A percentile compares a stretch with the other conserved stretches of the same genome.
phyloP scores from a whole-genome alignment of 2,888 invertebrate genomes.

The Hyposoter didymator region DNA sequence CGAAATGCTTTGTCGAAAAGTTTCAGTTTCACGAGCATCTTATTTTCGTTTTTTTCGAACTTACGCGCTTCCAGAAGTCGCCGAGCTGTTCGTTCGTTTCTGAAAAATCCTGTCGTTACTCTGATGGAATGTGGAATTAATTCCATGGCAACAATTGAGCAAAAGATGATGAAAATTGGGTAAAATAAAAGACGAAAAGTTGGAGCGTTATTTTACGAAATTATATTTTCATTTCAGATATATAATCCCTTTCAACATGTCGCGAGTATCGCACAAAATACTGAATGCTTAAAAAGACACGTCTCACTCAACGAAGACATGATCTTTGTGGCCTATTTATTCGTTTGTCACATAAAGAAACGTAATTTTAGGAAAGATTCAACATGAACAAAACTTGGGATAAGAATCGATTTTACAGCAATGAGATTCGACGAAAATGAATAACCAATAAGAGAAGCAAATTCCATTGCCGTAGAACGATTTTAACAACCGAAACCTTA shows the following conservation, averaged over 20 bases:
- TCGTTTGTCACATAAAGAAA: slow-evolving; percentile 13
- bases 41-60: too few species aligned
- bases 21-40: too few species aligned
- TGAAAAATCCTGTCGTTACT: too few species aligned
- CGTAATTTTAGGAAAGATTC: slow-evolving; percentile 24
- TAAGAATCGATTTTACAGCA: slow-evolving; percentile 34
- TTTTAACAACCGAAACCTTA: slow-evolving; percentile 47
- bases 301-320: slow-evolving; percentile 19
- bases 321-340: slow-evolving; percentile 17
- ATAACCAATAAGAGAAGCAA: slow-evolving; percentile 29
- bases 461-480: slow-evolving; percentile 38
- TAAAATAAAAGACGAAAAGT: slow-evolving; percentile 27
- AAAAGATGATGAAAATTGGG: background rate
- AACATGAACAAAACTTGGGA: slow-evolving; percentile 18
- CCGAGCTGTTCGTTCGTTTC: too few species aligned
- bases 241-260: slow-evolving; percentile 61
- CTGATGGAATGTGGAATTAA: background rate
- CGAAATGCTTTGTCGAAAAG: too few species aligned
- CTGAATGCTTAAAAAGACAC: slow-evolving; percentile 61
- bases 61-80: too few species aligned
- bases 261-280: slow-evolving; percentile 67
- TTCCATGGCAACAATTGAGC: background rate
- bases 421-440: slow-evolving; percentile 1
- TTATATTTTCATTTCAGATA: slow-evolving; percentile 65
- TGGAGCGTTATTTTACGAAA: slow-evolving; percentile 66